A percentile compares a stretch with the other conserved stretches of the same genome.
Conservation (phyloP, 2,888 invertebrate species). For the Prosapia bicincta region DNA sequence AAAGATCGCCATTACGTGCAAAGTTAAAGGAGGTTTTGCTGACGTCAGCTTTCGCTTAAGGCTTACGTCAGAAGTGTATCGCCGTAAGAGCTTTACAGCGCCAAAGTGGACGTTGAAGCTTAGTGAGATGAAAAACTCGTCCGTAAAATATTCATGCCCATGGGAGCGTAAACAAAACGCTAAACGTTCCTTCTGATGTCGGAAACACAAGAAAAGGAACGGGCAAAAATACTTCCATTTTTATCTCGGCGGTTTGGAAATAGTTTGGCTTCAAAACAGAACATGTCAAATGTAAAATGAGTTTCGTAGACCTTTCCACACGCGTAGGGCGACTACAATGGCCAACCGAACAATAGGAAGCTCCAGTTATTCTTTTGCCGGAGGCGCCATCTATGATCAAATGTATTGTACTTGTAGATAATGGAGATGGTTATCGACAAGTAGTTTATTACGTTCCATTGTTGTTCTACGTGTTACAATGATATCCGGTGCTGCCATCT, state of each 20-base stretch:
- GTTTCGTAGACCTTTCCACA: not conserved
- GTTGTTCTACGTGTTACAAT: not conserved
- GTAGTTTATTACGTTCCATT: not conserved
- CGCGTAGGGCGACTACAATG: not conserved
- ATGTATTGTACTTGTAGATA: slow-evolving; percentile 2
- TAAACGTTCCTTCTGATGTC: not conserved
- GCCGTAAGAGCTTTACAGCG: not conserved
- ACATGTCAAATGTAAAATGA: not conserved
- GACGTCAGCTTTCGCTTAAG: not conserved
- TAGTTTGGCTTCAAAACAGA: not conserved
- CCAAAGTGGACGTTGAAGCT: not conserved
- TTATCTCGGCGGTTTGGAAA: not conserved
- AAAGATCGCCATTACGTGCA: not conserved
- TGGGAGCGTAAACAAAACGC: not conserved
- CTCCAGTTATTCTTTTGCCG: not conserved
- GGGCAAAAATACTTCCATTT: not conserved
- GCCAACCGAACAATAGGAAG: not conserved
- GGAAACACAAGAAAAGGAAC: not conserved
- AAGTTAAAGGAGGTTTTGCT: not conserved
- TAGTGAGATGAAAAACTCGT: not conserved
- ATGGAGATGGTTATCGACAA: not conserved
- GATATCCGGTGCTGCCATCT: not conserved
- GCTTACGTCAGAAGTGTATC: not conserved
- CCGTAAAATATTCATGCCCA: not conserved
- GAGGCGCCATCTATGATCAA: not conserved